phyloP scores from a whole-genome alignment of 2,888 invertebrate species.

The Cantharis nigra region DNA sequence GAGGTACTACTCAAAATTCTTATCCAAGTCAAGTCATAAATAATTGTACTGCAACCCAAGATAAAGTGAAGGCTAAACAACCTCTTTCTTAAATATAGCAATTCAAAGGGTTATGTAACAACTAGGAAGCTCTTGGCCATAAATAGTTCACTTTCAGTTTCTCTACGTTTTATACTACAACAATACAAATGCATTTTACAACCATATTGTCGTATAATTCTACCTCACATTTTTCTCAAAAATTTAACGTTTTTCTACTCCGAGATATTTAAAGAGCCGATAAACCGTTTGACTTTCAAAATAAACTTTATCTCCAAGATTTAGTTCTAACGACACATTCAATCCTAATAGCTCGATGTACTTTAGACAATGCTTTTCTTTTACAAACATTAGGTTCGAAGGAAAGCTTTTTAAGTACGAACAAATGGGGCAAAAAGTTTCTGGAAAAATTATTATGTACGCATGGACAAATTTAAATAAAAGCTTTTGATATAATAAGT shows the following conservation, averaged over 20 bases:
- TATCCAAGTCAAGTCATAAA: conserved; percentile 29
- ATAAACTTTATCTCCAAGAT: background rate
- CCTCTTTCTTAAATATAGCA: conserved; percentile 40
- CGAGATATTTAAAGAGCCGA: background rate
- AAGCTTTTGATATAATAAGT: background rate
- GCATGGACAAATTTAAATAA: background rate
- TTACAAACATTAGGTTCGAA: background rate
- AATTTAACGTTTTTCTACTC: background rate
- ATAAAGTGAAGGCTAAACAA: conserved; percentile 34
- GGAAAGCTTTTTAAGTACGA: background rate
- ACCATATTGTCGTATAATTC: background rate
- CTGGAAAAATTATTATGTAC: background rate
- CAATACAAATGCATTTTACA: background rate
- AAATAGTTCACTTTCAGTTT: conserved; percentile 48
- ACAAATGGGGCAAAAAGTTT: background rate
- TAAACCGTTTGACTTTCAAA: background rate
- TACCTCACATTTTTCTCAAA: background rate
- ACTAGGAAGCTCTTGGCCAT: conserved; percentile 45
- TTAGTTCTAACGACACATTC: background rate
- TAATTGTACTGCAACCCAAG: conserved; percentile 29
- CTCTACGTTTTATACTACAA: conserved; percentile 23
- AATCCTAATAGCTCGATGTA: background rate
- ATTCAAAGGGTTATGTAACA: conserved; percentile 46
- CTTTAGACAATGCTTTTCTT: background rate
- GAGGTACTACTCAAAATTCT: background rate